phyloP scores from a whole-genome alignment of 2,888 invertebrate species.

The Hirtodrosophila histrioides region DNA sequence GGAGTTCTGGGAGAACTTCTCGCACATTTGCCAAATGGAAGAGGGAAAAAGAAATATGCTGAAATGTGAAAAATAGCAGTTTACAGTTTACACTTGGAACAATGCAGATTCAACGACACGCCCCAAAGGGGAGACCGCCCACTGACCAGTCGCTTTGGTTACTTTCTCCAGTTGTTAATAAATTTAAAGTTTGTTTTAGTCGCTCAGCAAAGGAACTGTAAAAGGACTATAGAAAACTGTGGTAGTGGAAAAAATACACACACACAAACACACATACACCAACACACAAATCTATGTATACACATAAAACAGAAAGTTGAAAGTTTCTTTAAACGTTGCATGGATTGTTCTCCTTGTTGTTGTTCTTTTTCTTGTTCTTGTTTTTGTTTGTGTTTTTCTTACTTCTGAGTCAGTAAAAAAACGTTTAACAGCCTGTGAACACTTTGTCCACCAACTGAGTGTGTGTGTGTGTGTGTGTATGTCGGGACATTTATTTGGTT shows the following conservation, averaged over 20 bases:
- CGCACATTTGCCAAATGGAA: conserved; percentile 48
- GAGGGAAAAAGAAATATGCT: conserved; percentile 47
- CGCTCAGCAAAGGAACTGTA: conserved; percentile 32
- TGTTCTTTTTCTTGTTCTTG: conserved; percentile 7
- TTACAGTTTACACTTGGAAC: conserved; percentile 55
- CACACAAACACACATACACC: conserved; percentile 14
- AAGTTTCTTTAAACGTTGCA: conserved; percentile 75
- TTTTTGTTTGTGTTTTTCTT: conserved; percentile 10
- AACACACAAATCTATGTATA: not conserved
- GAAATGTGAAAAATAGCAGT: conserved; percentile 54
- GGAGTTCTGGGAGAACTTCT: not conserved
- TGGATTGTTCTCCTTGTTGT: conserved; percentile 62
- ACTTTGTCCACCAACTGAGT: conserved; percentile 25
- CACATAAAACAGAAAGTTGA: conserved; percentile 64
- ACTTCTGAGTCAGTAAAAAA: conserved; percentile 47
- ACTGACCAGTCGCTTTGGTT: conserved; percentile 43
- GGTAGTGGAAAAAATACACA: conserved; percentile 15
- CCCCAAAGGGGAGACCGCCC: conserved; percentile 20
- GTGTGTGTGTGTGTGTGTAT: conserved; percentile 9
- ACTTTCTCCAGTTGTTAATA: conserved; percentile 67
- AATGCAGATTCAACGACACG: conserved; percentile 46
- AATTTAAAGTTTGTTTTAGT: conserved; percentile 74
- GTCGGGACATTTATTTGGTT: conserved; percentile 68
- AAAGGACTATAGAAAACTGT: conserved; percentile 14
- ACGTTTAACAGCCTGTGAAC: conserved; percentile 65